phyloP scores from a whole-genome alignment of 2,113 vertebrate species.

The Zeus faber region DNA sequence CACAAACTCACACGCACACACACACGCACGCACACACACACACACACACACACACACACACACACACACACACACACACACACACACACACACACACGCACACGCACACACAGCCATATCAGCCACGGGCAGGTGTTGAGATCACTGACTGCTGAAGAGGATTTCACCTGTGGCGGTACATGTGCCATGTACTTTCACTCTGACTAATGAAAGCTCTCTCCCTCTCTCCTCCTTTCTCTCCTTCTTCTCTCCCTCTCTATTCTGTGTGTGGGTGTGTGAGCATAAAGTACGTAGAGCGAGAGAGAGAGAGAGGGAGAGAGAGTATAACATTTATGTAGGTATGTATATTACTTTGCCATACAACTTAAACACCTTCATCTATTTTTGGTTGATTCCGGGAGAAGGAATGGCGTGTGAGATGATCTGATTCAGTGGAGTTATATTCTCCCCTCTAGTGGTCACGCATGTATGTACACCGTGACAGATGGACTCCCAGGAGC shows the following conservation, averaged over 20 bases:
- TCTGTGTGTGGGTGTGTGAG: neutral
- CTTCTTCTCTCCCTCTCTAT: neutral
- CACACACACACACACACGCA: conserved; percentile 1
- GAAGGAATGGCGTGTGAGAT: conserved; percentile 16
- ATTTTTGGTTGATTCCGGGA: conserved; percentile 34
- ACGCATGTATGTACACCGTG: conserved; percentile 23
- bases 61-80: conserved; percentile 5
- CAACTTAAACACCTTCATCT: neutral
- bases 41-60: conserved; percentile 21
- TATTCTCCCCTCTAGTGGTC: conserved; percentile 68
- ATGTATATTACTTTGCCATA: neutral
- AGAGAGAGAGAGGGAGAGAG: conserved; percentile 17
- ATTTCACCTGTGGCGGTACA: conserved; percentile 54
- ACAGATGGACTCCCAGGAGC: neutral
- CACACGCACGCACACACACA: conserved; percentile 10
- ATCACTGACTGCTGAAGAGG: conserved; percentile 66
- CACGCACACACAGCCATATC: conserved; percentile 46
- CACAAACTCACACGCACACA: conserved; percentile 3
- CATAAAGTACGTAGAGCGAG: conserved; percentile 8
- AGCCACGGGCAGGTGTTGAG: conserved; percentile 67
- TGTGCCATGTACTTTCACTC: conserved; percentile 47
- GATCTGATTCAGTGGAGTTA: conserved; percentile 29
- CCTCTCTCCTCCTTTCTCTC: conserved; percentile 1
- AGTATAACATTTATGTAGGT: conserved; percentile 9
- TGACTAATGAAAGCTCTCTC: conserved; percentile 46